Base-by-base conservation (phyloP, 1,140 invertebrate genomes). In the Achatina immaculata region DNA sequence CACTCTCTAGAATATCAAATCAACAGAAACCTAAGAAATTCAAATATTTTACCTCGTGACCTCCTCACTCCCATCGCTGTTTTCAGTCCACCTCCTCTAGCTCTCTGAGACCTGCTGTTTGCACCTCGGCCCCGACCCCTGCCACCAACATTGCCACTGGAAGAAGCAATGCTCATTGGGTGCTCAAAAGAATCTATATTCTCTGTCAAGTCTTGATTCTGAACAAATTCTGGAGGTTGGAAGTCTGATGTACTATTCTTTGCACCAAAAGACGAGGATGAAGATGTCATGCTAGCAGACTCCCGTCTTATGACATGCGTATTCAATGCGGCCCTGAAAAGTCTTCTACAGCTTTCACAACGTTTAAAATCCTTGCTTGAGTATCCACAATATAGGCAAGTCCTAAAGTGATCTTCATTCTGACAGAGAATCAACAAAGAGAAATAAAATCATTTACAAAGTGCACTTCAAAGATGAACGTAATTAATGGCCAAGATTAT, bases 381-480 rank as follows among this genome's bases (percentile, higher is more conserved):
- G 77, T 83, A 83, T 14, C 86, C 86, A 83, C 86, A 87, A 51
- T 66, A 83, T 40, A 78, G 84, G 73, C 86, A 87, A 9, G 82
- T 78, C 45, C 80, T 65, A 34, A 65, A 71, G 7, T 43, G 43
- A 28, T 81, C 83, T 43, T 83, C 83, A 62, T 83, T 55, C 79
- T 83, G 31, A 9, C 4, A 36, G n/a, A 74, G 19, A 73, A 73
- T n/a, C n/a, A n/a, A n/a, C n/a, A n/a, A n/a, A n/a, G n/a, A n/a
- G n/a, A n/a, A n/a, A n/a, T n/a, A n/a, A n/a, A n/a, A n/a, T n/a
- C n/a, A n/a, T n/a, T n/a, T n/a, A n/a, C n/a, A n/a, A n/a, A n/a
- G n/a, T n/a, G n/a, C n/a, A n/a, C n/a, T n/a, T n/a, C n/a, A n/a
- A n/a, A n/a, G n/a, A n/a, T n/a, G n/a, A n/a, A n/a, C n/a, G n/a